These are phyloP conservation scores for Notothenia rossii DNA, from an alignment of 2,113 vertebrate species.

Conservation along the genomic window DNA sequence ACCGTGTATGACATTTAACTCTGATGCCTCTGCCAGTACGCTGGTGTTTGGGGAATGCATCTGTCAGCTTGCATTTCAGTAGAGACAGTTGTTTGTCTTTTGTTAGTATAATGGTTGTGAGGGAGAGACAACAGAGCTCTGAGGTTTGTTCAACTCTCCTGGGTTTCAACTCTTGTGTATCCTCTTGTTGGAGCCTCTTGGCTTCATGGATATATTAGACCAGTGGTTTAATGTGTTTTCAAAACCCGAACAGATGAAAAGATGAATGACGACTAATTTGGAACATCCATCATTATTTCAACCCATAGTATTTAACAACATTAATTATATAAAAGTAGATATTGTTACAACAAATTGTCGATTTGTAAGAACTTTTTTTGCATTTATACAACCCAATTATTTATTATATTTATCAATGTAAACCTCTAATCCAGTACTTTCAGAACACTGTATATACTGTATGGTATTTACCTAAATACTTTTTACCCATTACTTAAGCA, in stretches of 20 bases:
- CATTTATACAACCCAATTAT: background rate
- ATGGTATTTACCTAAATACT: background rate
- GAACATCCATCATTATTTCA: background rate
- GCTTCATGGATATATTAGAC: background rate
- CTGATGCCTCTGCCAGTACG: conserved; percentile 66
- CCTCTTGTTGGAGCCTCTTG: background rate
- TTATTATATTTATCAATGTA: background rate
- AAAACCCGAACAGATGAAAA: too few relatives aligned
- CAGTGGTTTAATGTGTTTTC: background rate
- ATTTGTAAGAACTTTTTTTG: background rate
- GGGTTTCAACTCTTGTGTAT: background rate
- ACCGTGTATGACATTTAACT: conserved; percentile 72
- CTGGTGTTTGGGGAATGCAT: conserved; percentile 59
- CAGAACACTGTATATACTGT: too few relatives aligned
- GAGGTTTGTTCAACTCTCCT: conserved; percentile 44
- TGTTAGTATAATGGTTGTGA: conserved; percentile 66
- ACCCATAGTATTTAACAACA: background rate
- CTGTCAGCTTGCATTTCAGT: conserved; percentile 67
- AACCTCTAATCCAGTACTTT: background rate
- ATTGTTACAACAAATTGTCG: background rate
- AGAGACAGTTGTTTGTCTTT: conserved; percentile 71
- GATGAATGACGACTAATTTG: too few relatives aligned
- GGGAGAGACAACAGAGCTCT: conserved; percentile 62
- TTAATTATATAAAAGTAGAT: background rate
- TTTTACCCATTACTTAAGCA: background rate